phyloP scores from a whole-genome alignment of 2,888 invertebrate genomes.

The Andrena dorsata region DNA sequence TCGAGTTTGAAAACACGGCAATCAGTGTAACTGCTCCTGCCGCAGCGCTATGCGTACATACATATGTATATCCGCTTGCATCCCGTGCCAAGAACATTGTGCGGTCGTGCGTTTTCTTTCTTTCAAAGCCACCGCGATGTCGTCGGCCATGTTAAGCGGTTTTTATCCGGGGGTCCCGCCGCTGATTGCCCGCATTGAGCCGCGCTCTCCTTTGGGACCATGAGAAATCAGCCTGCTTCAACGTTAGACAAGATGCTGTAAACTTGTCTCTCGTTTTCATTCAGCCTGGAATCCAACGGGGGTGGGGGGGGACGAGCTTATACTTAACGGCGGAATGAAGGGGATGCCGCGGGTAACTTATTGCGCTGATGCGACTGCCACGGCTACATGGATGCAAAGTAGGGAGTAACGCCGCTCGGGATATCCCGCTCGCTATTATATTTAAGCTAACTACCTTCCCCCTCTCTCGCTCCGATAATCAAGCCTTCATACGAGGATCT shows the following conservation, averaged over 20 bases:
- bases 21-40: slow-evolving; percentile 83
- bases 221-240: slow-evolving; percentile 21
- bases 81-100: slow-evolving; percentile 54
- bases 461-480: no score
- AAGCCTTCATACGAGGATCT: no score
- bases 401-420: background rate
- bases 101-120: slow-evolving; percentile 35
- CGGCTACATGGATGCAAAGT: background rate
- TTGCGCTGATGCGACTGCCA: background rate
- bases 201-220: slow-evolving; percentile 42
- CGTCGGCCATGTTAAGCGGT: slow-evolving; percentile 31
- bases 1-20: slow-evolving; percentile 83
- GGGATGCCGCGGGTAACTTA: slow-evolving; percentile 11
- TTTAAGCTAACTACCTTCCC: background rate
- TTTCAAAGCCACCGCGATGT: slow-evolving; percentile 36
- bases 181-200: slow-evolving; percentile 48
- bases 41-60: slow-evolving; percentile 74
- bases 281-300: background rate
- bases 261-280: slow-evolving; percentile 36
- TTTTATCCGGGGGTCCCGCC: slow-evolving; percentile 29
- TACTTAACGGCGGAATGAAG: background rate
- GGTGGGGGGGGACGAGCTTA: background rate
- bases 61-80: slow-evolving; percentile 54
- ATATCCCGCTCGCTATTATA: slow-evolving; percentile 1
- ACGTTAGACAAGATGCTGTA: slow-evolving; percentile 32